phyloP scores from a whole-genome alignment of 2,797 vertebrate genomes.

The Sebastes hopkinsi region DNA sequence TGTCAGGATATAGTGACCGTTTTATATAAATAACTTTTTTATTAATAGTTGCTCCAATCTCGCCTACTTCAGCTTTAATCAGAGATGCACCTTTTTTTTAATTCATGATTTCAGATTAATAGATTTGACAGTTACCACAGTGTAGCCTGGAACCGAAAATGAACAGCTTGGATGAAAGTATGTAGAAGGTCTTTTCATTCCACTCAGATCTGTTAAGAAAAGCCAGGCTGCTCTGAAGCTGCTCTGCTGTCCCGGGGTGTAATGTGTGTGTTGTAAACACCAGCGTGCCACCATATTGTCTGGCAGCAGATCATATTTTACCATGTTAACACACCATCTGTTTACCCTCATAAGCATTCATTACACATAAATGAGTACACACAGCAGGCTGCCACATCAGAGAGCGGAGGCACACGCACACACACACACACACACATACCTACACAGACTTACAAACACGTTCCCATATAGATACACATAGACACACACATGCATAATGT shows the following conservation, averaged over 20 bases:
- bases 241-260: constrained; percentile 72
- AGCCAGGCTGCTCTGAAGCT: constrained; percentile 55
- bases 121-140: not conserved
- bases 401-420: constrained; percentile 23
- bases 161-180: not conserved
- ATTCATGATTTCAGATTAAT: not conserved
- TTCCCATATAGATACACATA: constrained; percentile 25
- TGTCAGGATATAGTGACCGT: no score
- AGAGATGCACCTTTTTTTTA: not conserved
- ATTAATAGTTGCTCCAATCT: no score
- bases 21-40: no score
- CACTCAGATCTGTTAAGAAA: constrained; percentile 33
- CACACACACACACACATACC: constrained; percentile 12
- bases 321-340: constrained; percentile 87
- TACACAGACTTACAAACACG: constrained; percentile 35
- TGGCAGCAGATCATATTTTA: constrained; percentile 85
- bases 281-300: constrained; percentile 83
- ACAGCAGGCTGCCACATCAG: constrained; percentile 70
- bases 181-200: constrained; percentile 43
- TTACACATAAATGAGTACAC: constrained; percentile 80
- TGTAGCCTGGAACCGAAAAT: not conserved
- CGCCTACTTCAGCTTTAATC: not conserved
- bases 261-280: constrained; percentile 83
- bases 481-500: constrained; percentile 3
- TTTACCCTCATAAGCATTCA: constrained; percentile 82